phyloP scores from a whole-genome alignment of 2,797 vertebrate genomes.

The Phataginus tricuspis region DNA sequence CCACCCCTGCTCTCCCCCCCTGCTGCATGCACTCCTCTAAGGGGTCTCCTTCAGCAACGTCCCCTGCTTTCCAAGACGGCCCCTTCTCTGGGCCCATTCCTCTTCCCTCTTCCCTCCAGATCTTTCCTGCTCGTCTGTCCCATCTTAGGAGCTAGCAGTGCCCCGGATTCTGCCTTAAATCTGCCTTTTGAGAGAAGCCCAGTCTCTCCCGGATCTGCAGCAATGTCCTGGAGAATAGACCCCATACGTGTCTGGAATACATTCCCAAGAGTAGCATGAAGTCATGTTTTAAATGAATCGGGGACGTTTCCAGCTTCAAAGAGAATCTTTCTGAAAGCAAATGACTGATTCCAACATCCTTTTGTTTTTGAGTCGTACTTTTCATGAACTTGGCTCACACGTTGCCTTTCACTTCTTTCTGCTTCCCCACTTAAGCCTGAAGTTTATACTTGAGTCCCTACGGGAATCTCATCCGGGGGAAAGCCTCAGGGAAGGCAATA shows the following conservation, averaged over 20 bases:
- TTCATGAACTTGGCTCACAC: background rate
- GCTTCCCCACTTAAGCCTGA: background rate
- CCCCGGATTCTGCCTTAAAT: background rate
- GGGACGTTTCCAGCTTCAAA: background rate
- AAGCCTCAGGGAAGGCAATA: background rate
- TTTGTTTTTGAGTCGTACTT: background rate
- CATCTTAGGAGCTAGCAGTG: background rate
- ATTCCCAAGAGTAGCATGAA: background rate
- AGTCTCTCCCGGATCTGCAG: background rate
- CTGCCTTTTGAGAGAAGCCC: background rate
- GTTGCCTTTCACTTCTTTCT: no score
- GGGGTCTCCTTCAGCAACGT: background rate
- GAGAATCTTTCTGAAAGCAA: background rate
- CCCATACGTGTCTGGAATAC: background rate
- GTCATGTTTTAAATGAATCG: background rate
- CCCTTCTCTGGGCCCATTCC: background rate
- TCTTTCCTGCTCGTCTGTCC: background rate
- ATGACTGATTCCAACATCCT: background rate
- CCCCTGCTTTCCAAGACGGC: background rate
- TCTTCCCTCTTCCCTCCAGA: background rate
- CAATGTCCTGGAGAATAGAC: background rate
- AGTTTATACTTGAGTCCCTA: background rate
- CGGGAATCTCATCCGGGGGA: background rate
- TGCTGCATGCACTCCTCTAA: background rate
- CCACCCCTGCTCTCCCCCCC: background rate